Evolutionary conservation across 64 coral and sea anemone genomes (phyloP), one percentile per base, ranked within the genome.

Genomic region (Montipora sp.): DNA sequence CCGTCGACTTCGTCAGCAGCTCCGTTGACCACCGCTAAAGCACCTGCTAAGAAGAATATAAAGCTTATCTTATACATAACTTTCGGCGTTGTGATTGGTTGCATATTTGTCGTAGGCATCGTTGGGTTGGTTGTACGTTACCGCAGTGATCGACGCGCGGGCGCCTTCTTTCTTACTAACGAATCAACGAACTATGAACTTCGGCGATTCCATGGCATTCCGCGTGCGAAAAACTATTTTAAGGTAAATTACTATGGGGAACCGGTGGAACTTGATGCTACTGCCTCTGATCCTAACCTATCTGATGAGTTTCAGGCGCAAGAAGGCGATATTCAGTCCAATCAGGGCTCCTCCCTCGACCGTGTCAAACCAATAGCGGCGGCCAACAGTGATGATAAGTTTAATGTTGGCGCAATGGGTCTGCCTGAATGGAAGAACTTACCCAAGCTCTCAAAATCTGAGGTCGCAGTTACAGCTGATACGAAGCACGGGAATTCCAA

Each of bases 401-500:
- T 97, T 78, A 75, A 83, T 55, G 94, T 97, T 48, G 95, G 95
- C 1, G 21, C 88, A 27, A 49, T 70, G 63, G 81, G 80, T 51
- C 55, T 97, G 79, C 95, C 95, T 0, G 89, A 97, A 59, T 97
- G 95, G 95, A 86, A 81, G 57, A 77, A 97, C 46, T 61, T 97
- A 4, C 95, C 95, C 43, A 94, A 84, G 65, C 63, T 97, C 16
- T 48, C 75, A 8, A 75, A 89, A 58, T 60, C 36, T 16, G 88
- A 94, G 5, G 74, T 97, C 13, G 47, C 88, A 20, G 92, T 94
- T 21, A 77, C 78, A 13, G n/a, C 70, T 80, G 67, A 60, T 87
- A 74, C 68, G 16, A 51, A 70, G 48, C 27, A 85, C 48, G 50
- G 23, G 77, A 14, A 43, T 23, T 49, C 48, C 59, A 57, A 69